Conservation (phyloP, 2,888 invertebrate genomes). For the Latrodectus hesperus region DNA sequence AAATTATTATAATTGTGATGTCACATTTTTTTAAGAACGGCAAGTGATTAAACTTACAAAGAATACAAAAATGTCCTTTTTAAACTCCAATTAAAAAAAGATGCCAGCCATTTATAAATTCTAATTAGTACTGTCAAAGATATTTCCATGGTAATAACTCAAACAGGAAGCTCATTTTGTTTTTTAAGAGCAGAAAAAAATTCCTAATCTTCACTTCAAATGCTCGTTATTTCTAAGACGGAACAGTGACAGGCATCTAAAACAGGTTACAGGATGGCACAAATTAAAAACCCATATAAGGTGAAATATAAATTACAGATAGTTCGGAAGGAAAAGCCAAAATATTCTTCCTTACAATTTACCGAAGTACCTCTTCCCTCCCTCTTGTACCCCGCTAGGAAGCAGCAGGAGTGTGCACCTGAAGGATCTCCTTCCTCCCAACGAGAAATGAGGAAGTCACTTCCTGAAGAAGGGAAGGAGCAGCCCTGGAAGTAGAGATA, state of each 20-base stretch:
- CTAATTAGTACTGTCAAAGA: too few species aligned
- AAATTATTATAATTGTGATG: too few species aligned
- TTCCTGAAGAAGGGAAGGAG: conserved; percentile 27
- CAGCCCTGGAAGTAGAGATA: conserved; percentile 21
- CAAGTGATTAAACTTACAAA: too few species aligned
- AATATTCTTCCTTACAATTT: neutral
- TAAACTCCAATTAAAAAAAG: too few species aligned
- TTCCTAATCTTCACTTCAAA: too few species aligned
- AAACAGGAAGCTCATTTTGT: too few species aligned
- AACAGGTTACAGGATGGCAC: neutral
- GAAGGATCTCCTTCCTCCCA: neutral
- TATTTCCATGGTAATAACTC: too few species aligned
- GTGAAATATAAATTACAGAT: conserved; percentile 30
- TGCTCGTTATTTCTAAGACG: too few species aligned
- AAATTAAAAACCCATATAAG: neutral
- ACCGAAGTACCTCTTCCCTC: neutral
- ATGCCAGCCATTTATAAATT: too few species aligned
- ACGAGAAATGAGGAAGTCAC: conserved; percentile 37
- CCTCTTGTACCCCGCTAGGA: neutral
- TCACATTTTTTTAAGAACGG: too few species aligned
- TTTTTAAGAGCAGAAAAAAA: too few species aligned
- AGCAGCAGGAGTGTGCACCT: neutral
- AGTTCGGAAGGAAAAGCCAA: conserved; percentile 1
- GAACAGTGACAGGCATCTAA: neutral
- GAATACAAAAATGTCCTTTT: too few species aligned